These are phyloP conservation scores for Microcebus ravelobensis DNA, from an alignment of 2,113 vertebrate species.

Conservation along the genomic window DNA sequence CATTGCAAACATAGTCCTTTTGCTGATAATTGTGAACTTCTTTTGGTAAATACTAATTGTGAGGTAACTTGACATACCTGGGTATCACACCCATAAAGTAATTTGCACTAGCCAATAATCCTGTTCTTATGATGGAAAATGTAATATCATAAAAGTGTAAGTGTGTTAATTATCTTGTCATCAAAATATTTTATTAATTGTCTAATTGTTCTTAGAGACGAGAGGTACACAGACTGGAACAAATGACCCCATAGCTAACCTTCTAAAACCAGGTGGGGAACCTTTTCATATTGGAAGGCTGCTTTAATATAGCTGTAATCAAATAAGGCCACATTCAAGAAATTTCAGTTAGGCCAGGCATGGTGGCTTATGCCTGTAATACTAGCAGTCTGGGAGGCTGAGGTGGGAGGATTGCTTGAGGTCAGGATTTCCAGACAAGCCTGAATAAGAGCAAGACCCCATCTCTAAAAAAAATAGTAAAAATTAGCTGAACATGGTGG, in stretches of 20 bases:
- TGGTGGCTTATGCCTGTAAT: no score
- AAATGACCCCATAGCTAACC: not conserved
- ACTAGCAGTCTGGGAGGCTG: no score
- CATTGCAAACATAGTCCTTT: not conserved
- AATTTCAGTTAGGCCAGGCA: no score
- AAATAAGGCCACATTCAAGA: no score
- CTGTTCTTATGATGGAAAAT: not conserved
- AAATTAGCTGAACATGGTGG: no score
- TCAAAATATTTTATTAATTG: not conserved
- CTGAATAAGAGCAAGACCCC: no score
- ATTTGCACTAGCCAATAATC: not conserved
- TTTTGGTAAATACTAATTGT: slow-evolving; percentile 3
- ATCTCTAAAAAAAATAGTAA: no score
- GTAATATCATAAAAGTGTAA: not conserved
- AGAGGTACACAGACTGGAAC: not conserved
- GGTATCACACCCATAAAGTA: not conserved
- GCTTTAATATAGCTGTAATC: no score
- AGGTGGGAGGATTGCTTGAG: no score
- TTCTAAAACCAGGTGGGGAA: not conserved
- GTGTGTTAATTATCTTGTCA: not conserved
- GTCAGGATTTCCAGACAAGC: no score
- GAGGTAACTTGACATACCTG: not conserved
- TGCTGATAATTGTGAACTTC: not conserved
- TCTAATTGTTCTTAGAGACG: not conserved
- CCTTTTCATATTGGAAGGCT: no score